Conservation (phyloP, 2,797 vertebrate species). For the Dryobates pubescens region DNA sequence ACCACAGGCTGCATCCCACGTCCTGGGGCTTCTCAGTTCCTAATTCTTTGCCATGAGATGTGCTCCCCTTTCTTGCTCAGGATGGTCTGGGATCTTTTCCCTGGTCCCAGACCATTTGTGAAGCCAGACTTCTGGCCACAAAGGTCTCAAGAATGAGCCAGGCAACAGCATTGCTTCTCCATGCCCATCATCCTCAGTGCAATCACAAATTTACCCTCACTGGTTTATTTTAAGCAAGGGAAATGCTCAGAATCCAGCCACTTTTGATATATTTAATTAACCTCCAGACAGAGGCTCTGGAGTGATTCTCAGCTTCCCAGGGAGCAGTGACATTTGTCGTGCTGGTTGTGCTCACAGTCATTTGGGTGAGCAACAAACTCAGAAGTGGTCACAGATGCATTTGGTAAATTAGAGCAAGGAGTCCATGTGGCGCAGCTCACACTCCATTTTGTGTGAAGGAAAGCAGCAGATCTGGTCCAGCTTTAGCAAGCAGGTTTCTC, state of each 20-base stretch:
- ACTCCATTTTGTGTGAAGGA: constrained; percentile 15
- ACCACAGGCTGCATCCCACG: accelerated
- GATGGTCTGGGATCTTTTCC: neutral
- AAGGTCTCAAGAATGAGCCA: neutral
- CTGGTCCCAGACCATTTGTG: accelerated
- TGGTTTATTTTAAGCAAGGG: neutral
- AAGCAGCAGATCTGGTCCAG: constrained; percentile 3
- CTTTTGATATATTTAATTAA: neutral
- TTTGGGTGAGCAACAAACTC: neutral
- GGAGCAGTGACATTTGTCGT: neutral
- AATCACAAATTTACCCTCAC: neutral
- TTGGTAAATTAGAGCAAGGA: neutral
- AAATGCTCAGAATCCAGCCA: neutral
- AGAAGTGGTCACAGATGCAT: neutral
- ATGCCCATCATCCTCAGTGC: neutral
- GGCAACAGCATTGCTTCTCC: neutral
- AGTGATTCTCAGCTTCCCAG: neutral
- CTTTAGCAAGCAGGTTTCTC: neutral
- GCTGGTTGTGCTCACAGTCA: accelerated
- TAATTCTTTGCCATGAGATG: neutral
- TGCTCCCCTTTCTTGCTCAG: accelerated
- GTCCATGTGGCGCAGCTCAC: neutral
- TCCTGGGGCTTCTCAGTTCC: neutral
- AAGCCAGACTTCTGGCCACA: neutral
- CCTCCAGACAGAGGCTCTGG: neutral